Evolutionary conservation across 1,140 invertebrate genomes (phyloP).

Genomic region (Heliconius hewitsoni): DNA sequence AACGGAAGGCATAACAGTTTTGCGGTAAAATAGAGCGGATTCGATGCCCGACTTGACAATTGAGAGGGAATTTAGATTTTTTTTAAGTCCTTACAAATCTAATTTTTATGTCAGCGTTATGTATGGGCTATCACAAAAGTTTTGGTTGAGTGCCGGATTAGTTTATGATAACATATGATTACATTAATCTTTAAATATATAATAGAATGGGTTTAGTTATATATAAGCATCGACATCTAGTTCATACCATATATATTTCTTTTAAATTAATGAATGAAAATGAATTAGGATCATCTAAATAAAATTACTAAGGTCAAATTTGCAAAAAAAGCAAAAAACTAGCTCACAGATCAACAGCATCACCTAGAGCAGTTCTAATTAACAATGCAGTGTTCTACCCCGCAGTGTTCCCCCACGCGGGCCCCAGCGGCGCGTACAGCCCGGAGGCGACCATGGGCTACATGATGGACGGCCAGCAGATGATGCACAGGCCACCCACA

Average conservation of each 20-base stretch:
- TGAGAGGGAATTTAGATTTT: conserved; percentile 39
- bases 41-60: conserved; percentile 46
- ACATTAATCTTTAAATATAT: too few relatives aligned
- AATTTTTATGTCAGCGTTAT: conserved; percentile 29
- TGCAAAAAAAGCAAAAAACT: neutral
- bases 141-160: neutral
- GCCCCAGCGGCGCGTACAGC: conserved; percentile 96
- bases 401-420: conserved; percentile 94
- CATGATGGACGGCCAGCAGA: conserved; percentile 98
- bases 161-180: neutral
- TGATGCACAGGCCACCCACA: conserved; percentile 96
- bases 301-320: neutral
- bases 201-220: too few relatives aligned
- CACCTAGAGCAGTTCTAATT: conserved; percentile 51
- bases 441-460: conserved; percentile 97
- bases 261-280: too few relatives aligned
- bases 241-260: too few relatives aligned
- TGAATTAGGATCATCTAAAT: neutral
- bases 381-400: conserved; percentile 80
- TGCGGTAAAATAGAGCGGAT: conserved; percentile 75
- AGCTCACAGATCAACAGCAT: neutral
- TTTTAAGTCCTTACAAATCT: conserved; percentile 42
- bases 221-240: too few relatives aligned
- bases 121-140: conserved; percentile 8
- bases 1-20: conserved; percentile 78